A percentile compares a stretch with the other conserved stretches of the same genome.
Conservation (phyloP, 1,140 invertebrate genomes). For the Watersipora subatra region DNA sequence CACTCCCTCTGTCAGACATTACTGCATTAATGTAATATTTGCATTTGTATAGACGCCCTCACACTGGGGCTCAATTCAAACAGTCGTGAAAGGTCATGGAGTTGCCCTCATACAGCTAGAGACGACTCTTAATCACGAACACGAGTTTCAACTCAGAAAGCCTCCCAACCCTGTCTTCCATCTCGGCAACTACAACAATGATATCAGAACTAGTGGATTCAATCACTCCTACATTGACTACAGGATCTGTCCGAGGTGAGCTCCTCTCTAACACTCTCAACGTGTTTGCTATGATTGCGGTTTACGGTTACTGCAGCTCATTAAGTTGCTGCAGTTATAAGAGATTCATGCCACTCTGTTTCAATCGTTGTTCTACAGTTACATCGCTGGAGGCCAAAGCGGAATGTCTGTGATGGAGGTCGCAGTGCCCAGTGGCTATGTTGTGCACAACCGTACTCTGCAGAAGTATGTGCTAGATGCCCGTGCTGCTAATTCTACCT, state of each 20-base stretch:
- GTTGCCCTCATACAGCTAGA: conserved; percentile 60
- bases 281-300: too few relatives aligned
- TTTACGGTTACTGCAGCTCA: too few relatives aligned
- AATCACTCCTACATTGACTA: not conserved
- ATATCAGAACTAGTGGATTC: not conserved
- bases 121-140: not conserved
- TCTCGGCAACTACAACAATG: not conserved
- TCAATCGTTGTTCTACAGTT: not conserved
- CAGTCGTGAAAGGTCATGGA: conserved; percentile 75
- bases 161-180: not conserved
- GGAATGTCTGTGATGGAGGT: conserved; percentile 84
- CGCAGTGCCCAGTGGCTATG: conserved; percentile 80
- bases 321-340: too few relatives aligned
- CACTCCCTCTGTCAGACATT: too few relatives aligned
- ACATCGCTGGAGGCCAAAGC: conserved; percentile 40
- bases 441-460: conserved; percentile 75
- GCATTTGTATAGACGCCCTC: conserved; percentile 16
- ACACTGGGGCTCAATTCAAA: conserved; percentile 78
- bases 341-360: too few relatives aligned
- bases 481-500: conserved; percentile 49
- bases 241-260: not conserved
- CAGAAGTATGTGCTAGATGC: conserved; percentile 50
- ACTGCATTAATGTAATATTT: too few relatives aligned
- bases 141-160: not conserved
- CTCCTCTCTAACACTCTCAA: too few relatives aligned